A percentile compares a stretch with the other conserved stretches of the same genome.
phyloP scores from a whole-genome alignment of 2,113 vertebrate genomes.

The Actenoides lindsayi region DNA sequence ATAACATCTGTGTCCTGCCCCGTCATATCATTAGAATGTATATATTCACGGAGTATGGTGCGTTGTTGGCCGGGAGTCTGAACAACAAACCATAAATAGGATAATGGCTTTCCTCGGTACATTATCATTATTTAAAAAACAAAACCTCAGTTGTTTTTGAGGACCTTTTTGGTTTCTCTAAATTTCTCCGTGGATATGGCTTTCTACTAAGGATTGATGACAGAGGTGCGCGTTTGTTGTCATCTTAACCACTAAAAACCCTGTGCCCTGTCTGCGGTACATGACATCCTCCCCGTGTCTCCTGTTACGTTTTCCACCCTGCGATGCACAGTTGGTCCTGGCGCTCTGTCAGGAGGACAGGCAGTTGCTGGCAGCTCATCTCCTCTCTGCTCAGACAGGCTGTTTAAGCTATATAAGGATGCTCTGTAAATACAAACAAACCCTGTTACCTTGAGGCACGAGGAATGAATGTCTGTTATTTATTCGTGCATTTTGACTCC shows the following conservation, averaged over 20 bases:
- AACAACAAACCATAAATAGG: constrained; percentile 62
- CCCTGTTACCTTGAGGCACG: background rate
- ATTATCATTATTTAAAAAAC: constrained; percentile 29
- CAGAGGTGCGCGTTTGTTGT: constrained; percentile 58
- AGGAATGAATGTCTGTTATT: background rate
- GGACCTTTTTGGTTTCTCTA: constrained; percentile 42
- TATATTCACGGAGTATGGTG: constrained; percentile 37
- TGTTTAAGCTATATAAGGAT: background rate
- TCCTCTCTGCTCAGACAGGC: background rate
- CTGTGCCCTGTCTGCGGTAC: constrained; percentile 27
- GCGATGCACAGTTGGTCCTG: background rate
- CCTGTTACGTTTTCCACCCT: background rate
- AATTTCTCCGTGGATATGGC: constrained; percentile 21
- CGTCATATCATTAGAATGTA: constrained; percentile 49
- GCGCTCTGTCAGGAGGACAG: constrained; percentile 3
- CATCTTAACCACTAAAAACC: constrained; percentile 41
- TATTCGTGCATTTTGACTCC: background rate
- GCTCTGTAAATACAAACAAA: constrained; percentile 1
- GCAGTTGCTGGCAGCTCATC: background rate
- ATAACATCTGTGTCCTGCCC: constrained; percentile 36
- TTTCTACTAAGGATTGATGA: background rate
- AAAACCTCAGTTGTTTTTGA: constrained; percentile 31
- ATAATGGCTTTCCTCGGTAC: constrained; percentile 15
- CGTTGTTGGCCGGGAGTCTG: constrained; percentile 8
- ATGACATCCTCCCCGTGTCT: constrained; percentile 15